These are phyloP conservation scores for Acrossocheilus fasciatus DNA, from an alignment of 2,797 vertebrate genomes.

Conservation along the genomic window DNA sequence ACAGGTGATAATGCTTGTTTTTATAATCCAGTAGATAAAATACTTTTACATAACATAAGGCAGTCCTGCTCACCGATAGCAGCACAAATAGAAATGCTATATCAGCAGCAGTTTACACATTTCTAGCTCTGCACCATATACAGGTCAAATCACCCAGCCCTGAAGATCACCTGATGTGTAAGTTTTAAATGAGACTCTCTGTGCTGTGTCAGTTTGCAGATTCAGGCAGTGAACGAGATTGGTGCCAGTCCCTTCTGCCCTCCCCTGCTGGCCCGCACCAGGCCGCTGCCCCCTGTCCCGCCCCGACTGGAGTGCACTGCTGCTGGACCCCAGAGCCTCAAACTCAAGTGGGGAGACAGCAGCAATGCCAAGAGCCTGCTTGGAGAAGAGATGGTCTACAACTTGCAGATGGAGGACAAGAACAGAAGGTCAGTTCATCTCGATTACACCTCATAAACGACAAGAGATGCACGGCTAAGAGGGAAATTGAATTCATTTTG, in stretches of 20 bases:
- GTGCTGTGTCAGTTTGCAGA: conserved; percentile 82
- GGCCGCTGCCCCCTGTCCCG: conserved; percentile 89
- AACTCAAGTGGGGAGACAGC: conserved; percentile 96
- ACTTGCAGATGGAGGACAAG: conserved; percentile 93
- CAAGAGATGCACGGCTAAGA: not conserved
- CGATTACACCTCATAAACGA: not conserved
- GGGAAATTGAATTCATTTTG: not conserved
- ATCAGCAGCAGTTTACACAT: not conserved
- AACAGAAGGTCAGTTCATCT: conserved; percentile 85
- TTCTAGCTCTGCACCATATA: not conserved
- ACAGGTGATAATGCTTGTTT: not conserved
- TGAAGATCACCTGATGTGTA: not conserved
- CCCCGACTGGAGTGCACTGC: conserved; percentile 93
- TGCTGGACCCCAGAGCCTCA: conserved; percentile 95
- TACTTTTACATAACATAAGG: not conserved
- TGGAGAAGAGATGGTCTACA: conserved; percentile 87
- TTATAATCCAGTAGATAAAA: not conserved
- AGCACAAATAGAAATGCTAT: not conserved
- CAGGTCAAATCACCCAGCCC: not conserved
- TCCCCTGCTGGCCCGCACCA: conserved; percentile 87
- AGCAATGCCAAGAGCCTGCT: conserved; percentile 75
- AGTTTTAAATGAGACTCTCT: conserved; percentile 1
- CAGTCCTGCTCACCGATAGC: not conserved
- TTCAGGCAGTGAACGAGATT: conserved; percentile 93
- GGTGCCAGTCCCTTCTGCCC: conserved; percentile 89